Evolutionary conservation across 2,888 invertebrate genomes (phyloP), one percentile per base, ranked within the genome.

Genomic region (Odontothrips loti): DNA sequence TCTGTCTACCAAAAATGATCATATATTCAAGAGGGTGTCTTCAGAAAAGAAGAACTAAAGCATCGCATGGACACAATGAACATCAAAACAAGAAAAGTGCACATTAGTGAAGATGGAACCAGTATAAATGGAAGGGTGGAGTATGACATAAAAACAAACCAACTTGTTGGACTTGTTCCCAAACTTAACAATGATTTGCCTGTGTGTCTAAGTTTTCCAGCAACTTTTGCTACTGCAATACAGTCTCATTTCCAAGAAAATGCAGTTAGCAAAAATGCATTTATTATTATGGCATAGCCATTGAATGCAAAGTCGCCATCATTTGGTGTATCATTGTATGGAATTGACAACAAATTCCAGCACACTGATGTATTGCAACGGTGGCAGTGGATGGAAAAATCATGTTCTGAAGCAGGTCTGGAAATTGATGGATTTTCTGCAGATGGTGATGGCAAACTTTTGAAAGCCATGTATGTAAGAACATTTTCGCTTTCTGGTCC

Each of bases 281-380:
- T 82, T 47, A 81, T 82, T 51, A 79, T 80, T 79, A 83, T 83
- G 83, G 84, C 83, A n/a, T 82, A 84, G 81, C 80, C 83, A 29
- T 43, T 83, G 6, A 79, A 27, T 47, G 83, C 83, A 27, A 75
- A 68, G 58, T 78, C 80, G 23, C 82, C 84, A 78, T 80, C 83
- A 79, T 83, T 83, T 83, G 82, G 81, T 80, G 79, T 83, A n/a
- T 48, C 79, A n/a, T 81, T 84, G 48, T 83, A 83, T 81, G 84
- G 82, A 8, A 81, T 80, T 17, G 80, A 83, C 68, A 84, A 83
- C 82, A 79, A 20, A 47, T 83, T 84, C 79, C 80, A 51, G 12
- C 9, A 27, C n/a, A 34, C 81, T 34, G 81, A 83, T 79, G 83
- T 82, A 15, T 20, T 82, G 15, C 17, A 63, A 34, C 58, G 83